Percentiles rank a stretch among this genome's conserved stretches.
Evolutionary conservation across 2,888 invertebrate genomes (phyloP).

Genomic region (Parasteatoda lunata): DNA sequence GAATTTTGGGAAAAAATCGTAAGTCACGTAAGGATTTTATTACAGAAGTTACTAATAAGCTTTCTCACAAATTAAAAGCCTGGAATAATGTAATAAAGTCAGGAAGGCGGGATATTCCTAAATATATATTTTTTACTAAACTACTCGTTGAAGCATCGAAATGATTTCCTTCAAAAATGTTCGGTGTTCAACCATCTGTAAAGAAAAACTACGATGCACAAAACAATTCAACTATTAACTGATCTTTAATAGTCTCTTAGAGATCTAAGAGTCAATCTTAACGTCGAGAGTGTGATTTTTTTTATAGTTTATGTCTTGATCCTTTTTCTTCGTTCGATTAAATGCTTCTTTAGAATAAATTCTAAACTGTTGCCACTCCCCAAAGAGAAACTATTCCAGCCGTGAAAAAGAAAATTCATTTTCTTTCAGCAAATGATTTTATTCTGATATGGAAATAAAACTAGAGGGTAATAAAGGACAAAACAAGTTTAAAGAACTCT

Average conservation of each 20-base stretch:
- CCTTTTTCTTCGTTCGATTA: neutral
- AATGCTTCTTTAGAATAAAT: constrained; percentile 11
- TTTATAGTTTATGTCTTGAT: neutral
- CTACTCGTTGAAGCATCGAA: neutral
- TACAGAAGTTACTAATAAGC: neutral
- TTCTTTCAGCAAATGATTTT: constrained; percentile 7
- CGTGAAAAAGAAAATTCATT: constrained; percentile 12
- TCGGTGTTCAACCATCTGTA: neutral
- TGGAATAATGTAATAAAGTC: neutral
- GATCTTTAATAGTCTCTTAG: constrained; percentile 3
- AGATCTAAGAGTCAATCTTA: neutral
- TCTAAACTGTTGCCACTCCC: neutral
- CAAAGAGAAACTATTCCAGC: constrained; percentile 9
- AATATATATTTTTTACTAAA: neutral
- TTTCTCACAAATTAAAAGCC: neutral
- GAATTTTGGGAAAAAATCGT: neutral
- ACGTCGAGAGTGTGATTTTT: neutral
- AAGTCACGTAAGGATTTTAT: no score
- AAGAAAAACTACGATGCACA: neutral
- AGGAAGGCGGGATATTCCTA: neutral
- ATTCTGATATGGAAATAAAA: no score
- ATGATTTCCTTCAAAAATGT: neutral
- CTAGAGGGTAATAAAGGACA: no score
- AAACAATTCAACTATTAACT: constrained; percentile 26
- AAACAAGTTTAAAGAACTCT: no score